These are phyloP conservation scores for Dryas iulia DNA, from an alignment of 1,140 invertebrate genomes.

Conservation along the genomic window DNA sequence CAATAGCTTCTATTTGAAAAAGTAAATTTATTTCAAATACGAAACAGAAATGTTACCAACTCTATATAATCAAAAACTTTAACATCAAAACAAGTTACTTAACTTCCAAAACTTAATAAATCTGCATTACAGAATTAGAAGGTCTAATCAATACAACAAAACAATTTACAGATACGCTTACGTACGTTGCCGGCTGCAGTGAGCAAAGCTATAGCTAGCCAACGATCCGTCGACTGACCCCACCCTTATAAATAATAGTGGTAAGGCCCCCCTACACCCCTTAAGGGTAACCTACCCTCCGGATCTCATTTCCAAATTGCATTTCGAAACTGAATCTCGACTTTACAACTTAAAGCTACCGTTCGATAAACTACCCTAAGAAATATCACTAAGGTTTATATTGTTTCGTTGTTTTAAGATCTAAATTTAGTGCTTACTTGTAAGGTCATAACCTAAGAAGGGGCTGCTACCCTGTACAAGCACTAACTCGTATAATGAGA, in stretches of 20 bases:
- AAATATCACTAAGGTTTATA: constrained; percentile 34
- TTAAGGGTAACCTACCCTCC: constrained; percentile 72
- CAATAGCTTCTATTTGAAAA: no score
- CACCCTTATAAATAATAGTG: constrained; percentile 79
- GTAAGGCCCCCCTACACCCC: constrained; percentile 68
- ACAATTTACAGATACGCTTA: constrained; percentile 59
- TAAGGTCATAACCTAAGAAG: constrained; percentile 77
- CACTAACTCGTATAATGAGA: constrained; percentile 80
- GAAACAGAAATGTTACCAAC: no score
- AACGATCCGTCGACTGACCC: constrained; percentile 71
- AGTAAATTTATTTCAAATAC: no score
- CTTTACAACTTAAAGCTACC: constrained; percentile 56
- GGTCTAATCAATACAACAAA: constrained; percentile 46
- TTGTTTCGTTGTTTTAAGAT: constrained; percentile 45
- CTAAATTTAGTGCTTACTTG: constrained; percentile 62
- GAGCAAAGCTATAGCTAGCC: constrained; percentile 51
- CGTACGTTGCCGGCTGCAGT: constrained; percentile 55
- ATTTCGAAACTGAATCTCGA: constrained; percentile 75
- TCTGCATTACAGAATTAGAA: constrained; percentile 14
- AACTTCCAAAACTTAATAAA: neutral
- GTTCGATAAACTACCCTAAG: constrained; percentile 47
- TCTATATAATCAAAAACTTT: no score
- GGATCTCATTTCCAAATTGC: constrained; percentile 80
- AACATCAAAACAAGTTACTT: neutral
- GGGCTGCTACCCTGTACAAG: constrained; percentile 67